Base-by-base conservation (phyloP, 2,113 vertebrate species). In the Zosterops hypoxanthus region DNA sequence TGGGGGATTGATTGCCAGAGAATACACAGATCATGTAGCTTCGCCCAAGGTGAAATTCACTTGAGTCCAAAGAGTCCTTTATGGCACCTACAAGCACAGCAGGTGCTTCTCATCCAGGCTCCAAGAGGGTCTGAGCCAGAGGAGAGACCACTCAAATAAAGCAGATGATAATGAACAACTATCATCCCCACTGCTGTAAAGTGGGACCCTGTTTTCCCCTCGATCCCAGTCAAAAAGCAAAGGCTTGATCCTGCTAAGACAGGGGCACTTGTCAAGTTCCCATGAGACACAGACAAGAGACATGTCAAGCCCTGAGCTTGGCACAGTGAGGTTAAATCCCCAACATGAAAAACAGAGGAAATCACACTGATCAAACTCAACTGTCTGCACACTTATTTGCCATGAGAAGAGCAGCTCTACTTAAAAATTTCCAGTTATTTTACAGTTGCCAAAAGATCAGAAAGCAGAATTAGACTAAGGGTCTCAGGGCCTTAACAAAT, bases 161-260 rank as follows among this genome's bases (percentile, higher is more conserved):
- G 7, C 29, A 25, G 7, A 8, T 1, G 4, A 13, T 2, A 13
- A 21, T 7, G 29, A 82, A 19, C 29, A 47, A 9, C 12, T 3
- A 7, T 9, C 29, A 46, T 4, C 34, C 28, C 9, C n/a, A 3
- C 18, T 28, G 36, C 5, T 13, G 47, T 65, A 3, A 55, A 82
- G 21, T 2, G 6, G 56, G 80, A 15, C 15, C 46, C 17, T 55
- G 14, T 18, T 86, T 76, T 72, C 23, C 28, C 34, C 8, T 41
- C 41, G 16, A 1, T 6, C 16, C 29, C 52, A 64, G 20, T 24
- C 28, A 55, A 59, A 86, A 88, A 90, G 2, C 23, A 55, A 85
- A 21, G 11, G 26, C 22, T 82, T 28, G 8, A n/a, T 44, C 29
- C 46, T 14, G 10, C 3, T 14, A 7, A 33, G 42, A 29, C 14